Evolutionary conservation across 2,888 invertebrate species (phyloP).

Genomic region (Tipula helvola): DNA sequence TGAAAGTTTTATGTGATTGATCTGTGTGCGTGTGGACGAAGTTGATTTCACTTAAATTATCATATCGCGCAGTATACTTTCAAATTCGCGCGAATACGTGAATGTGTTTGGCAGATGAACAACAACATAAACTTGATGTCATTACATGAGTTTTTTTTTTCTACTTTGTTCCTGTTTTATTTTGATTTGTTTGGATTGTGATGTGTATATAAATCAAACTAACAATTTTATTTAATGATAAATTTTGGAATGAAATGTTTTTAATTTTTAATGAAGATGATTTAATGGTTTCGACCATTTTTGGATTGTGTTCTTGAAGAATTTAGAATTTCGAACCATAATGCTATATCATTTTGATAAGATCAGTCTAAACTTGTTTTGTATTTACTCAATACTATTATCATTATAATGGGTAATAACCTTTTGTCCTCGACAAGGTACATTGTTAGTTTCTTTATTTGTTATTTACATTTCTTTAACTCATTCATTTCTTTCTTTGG

Average conservation of each 20-base stretch:
- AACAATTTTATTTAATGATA: background rate
- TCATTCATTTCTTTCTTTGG: background rate
- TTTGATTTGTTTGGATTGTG: background rate
- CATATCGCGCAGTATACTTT: background rate
- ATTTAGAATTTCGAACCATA: background rate
- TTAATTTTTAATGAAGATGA: background rate
- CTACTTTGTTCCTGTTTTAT: background rate
- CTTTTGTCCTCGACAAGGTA: background rate
- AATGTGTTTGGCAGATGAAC: background rate
- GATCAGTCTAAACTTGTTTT: background rate
- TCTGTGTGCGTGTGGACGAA: background rate
- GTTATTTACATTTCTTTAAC: background rate
- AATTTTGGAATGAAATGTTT: background rate
- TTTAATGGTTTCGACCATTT: background rate
- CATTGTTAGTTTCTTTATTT: background rate
- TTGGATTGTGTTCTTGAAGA: background rate
- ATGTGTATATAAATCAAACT: background rate
- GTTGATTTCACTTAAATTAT: background rate
- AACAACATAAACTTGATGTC: background rate
- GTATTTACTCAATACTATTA: background rate
- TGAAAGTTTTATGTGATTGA: background rate
- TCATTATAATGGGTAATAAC: background rate
- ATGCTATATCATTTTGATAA: background rate
- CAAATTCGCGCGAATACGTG: background rate
- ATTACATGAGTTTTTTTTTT: background rate